phyloP scores from a whole-genome alignment of 92 coral and sea anemone species.

The Galaxea fascicularis region DNA sequence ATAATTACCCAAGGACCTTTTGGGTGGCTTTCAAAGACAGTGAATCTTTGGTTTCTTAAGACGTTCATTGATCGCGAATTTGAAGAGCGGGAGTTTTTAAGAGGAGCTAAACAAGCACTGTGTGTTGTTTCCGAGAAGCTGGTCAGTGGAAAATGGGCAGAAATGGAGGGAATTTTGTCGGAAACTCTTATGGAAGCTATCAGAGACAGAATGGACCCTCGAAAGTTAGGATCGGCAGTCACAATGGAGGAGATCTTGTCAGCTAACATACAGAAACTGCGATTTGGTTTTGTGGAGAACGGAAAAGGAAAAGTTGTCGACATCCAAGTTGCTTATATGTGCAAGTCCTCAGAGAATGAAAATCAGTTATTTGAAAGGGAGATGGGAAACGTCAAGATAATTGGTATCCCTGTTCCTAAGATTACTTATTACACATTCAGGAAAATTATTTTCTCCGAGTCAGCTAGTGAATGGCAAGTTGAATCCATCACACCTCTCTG shows the following conservation, averaged over 20 bases:
- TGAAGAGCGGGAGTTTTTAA: conserved; percentile 85
- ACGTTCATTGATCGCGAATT: conserved; percentile 86
- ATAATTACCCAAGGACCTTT: conserved; percentile 75
- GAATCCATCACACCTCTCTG: not conserved
- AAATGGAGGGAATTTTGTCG: conserved; percentile 44
- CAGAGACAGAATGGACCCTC: not conserved
- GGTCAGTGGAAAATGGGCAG: conserved; percentile 61
- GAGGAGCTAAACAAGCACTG: conserved; percentile 93
- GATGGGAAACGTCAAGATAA: conserved; percentile 79
- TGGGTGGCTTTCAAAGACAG: conserved; percentile 77
- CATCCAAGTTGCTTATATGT: conserved; percentile 46
- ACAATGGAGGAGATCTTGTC: conserved; percentile 17
- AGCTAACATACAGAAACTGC: conserved; percentile 33
- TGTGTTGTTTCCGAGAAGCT: conserved; percentile 76
- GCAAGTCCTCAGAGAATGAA: not conserved
- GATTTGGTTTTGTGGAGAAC: conserved; percentile 6
- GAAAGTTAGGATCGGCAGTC: conserved; percentile 10
- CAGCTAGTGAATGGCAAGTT: conserved; percentile 35
- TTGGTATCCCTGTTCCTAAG: conserved; percentile 53
- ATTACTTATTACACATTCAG: conserved; percentile 74
- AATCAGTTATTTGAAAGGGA: conserved; percentile 38
- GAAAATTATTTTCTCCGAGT: conserved; percentile 55
- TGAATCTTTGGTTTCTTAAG: conserved; percentile 77
- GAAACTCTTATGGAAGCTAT: conserved; percentile 1
- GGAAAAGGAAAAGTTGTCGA: conserved; percentile 21